phyloP scores from a whole-genome alignment of 2,113 vertebrate genomes.

The Echinops telfairi region DNA sequence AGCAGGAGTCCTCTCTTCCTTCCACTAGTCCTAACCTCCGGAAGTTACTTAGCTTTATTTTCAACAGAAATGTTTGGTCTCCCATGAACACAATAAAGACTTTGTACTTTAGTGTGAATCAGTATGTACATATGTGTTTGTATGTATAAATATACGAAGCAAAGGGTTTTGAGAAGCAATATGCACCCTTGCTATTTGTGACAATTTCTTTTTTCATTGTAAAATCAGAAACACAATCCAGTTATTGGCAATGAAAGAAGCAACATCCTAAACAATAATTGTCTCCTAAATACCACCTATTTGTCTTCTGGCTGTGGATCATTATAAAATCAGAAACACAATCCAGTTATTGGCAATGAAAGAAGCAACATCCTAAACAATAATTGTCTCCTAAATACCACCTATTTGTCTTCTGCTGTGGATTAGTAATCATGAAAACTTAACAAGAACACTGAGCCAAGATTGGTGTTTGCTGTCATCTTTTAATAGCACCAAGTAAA shows the following conservation, averaged over 20 bases:
- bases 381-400: not conserved
- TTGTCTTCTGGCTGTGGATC: constrained; percentile 5
- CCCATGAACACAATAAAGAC: constrained; percentile 32
- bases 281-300: not conserved
- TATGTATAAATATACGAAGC: not conserved
- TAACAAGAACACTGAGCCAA: not conserved
- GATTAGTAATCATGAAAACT: constrained; percentile 4
- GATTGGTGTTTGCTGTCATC: not conserved
- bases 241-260: constrained; percentile 23
- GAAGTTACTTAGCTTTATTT: not conserved
- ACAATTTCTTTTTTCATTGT: constrained; percentile 18
- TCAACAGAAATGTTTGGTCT: constrained; percentile 28
- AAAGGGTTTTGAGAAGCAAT: constrained; percentile 53
- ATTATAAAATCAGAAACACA: constrained; percentile 39
- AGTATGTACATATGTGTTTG: not conserved
- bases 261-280: not conserved
- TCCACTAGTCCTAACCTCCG: not conserved
- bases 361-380: constrained; percentile 9
- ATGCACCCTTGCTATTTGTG: not conserved
- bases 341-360: not conserved
- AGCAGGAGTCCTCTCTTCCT: no score
- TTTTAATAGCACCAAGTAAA: not conserved
- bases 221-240: constrained; percentile 31
- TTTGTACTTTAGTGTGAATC: not conserved
- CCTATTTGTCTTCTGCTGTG: not conserved